These are phyloP conservation scores for Hemicordylus capensis DNA, from an alignment of 2,113 vertebrate species.

Conservation along the genomic window DNA sequence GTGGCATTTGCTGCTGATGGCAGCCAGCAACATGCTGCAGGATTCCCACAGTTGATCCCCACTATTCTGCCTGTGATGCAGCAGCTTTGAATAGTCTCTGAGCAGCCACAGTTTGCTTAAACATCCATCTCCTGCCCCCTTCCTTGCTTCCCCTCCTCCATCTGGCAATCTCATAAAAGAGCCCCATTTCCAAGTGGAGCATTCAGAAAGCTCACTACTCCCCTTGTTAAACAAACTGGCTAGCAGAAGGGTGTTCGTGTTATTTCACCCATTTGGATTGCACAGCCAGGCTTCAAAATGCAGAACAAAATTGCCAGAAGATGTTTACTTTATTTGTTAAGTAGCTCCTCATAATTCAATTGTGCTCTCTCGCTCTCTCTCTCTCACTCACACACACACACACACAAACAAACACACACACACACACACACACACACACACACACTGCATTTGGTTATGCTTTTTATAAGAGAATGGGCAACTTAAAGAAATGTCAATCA, in stretches of 20 bases:
- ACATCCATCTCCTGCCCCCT: slow-evolving; percentile 52
- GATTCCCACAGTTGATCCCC: slow-evolving; percentile 21
- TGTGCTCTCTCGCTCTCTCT: slow-evolving; percentile 55
- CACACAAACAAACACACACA: not conserved
- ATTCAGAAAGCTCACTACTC: slow-evolving; percentile 51
- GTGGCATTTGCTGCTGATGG: slow-evolving; percentile 26
- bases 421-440: slow-evolving; percentile 37
- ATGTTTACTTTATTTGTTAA: slow-evolving; percentile 70
- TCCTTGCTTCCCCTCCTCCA: slow-evolving; percentile 51
- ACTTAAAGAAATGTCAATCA: slow-evolving; percentile 25
- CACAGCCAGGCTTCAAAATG: slow-evolving; percentile 60
- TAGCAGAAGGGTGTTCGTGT: slow-evolving; percentile 62
- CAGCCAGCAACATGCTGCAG: slow-evolving; percentile 40
- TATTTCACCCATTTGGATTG: slow-evolving; percentile 63
- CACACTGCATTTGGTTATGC: not conserved
- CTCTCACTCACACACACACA: not conserved
- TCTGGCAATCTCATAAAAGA: slow-evolving; percentile 50
- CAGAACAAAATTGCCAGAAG: slow-evolving; percentile 62
- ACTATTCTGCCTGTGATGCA: not conserved
- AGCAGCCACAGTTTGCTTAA: slow-evolving; percentile 27
- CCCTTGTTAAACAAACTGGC: slow-evolving; percentile 63
- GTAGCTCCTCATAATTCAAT: slow-evolving; percentile 63
- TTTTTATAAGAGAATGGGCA: not conserved
- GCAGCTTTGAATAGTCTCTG: slow-evolving; percentile 27
- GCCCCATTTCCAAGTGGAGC: slow-evolving; percentile 19